Evolutionary conservation across 1,140 invertebrate species (phyloP).

Genomic region (Drosophila chauvacae): DNA sequence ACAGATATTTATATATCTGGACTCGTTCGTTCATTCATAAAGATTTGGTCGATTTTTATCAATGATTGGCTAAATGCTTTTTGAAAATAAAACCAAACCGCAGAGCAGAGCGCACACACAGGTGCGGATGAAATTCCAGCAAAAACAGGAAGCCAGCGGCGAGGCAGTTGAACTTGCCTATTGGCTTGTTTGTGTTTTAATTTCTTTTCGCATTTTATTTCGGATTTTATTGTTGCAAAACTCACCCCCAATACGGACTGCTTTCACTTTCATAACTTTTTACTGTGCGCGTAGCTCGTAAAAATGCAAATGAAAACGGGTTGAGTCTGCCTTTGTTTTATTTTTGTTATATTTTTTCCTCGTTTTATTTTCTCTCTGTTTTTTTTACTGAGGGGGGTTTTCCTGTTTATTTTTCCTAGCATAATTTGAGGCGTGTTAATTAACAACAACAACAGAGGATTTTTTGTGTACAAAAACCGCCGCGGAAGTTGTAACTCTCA

Average conservation of each 20-base stretch:
- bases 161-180: constrained; percentile 25
- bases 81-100: constrained; percentile 63
- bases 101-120: constrained; percentile 25
- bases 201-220: constrained; percentile 69
- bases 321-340: constrained; percentile 27
- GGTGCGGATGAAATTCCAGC: constrained; percentile 42
- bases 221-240: constrained; percentile 39
- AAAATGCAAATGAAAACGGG: constrained; percentile 70
- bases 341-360: constrained; percentile 14
- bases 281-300: constrained; percentile 33
- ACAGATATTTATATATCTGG: constrained; percentile 6
- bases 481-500: constrained; percentile 52
- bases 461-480: constrained; percentile 21
- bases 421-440: constrained; percentile 70
- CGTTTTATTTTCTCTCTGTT: constrained; percentile 5
- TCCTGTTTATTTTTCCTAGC: constrained; percentile 53
- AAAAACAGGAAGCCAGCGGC: constrained; percentile 32
- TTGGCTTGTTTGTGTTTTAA: constrained; percentile 56
- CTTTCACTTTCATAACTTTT: constrained; percentile 78
- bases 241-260: constrained; percentile 25
- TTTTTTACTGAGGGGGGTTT: constrained; percentile 7
- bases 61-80: constrained; percentile 81
- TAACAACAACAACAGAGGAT: constrained; percentile 25
- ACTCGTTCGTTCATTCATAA: constrained; percentile 70
- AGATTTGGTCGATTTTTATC: constrained; percentile 78